These are phyloP conservation scores for Andricus quercusramuli DNA, from an alignment of 2,888 invertebrate species.

Conservation along the genomic window DNA sequence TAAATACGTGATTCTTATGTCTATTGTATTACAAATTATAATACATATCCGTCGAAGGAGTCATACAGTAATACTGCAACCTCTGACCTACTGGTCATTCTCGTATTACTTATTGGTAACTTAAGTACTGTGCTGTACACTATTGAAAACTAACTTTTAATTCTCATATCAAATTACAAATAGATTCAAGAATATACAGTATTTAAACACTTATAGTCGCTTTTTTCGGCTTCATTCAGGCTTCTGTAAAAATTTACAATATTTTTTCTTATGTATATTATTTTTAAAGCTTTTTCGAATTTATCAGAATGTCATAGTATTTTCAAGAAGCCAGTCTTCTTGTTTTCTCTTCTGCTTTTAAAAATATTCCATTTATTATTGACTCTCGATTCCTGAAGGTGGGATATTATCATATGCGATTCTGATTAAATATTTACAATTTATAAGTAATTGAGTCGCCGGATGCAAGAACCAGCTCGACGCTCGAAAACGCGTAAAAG, in stretches of 20 bases:
- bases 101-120: constrained; percentile 26
- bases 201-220: not conserved
- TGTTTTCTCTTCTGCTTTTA: not conserved
- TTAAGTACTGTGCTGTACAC: constrained; percentile 36
- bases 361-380: not conserved
- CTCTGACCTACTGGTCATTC: constrained; percentile 14
- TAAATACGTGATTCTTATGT: constrained; percentile 2
- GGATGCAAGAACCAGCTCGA: no score
- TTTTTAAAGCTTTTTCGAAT: not conserved
- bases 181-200: not conserved
- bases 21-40: not conserved
- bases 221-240: not conserved
- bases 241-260: constrained; percentile 14
- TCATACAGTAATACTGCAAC: constrained; percentile 38
- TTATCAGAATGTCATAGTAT: not conserved
- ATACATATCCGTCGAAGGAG: constrained; percentile 2
- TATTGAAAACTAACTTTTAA: not conserved
- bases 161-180: constrained; percentile 1
- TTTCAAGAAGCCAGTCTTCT: constrained; percentile 35
- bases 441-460: not conserved
- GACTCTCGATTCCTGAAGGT: not conserved
- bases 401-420: not conserved
- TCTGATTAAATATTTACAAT: not conserved
- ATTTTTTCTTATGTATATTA: not conserved
- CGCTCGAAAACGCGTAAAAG: no score